Evolutionary conservation across 2,888 invertebrate species (phyloP), one percentile per base, ranked within the genome.

Genomic region (Drosophila tripunctata): DNA sequence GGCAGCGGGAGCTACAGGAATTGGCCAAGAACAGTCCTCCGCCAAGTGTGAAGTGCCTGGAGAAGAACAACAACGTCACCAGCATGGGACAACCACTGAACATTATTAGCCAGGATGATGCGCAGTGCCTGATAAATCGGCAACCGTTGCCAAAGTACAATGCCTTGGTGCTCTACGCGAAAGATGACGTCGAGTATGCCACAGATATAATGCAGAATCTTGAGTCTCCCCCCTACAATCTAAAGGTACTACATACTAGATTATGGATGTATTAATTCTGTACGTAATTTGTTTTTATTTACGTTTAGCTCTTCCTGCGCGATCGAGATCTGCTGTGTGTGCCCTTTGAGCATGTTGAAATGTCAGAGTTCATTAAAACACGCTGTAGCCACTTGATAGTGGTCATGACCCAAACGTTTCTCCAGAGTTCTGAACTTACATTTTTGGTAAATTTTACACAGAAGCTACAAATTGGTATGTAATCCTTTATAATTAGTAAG

Each of bases 361-460:
- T 96, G 6, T 93, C 95, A 55, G 93, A 93, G 75, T 92, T 97
- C 45, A 96, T 97, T 84, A 93, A 94, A 3, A 94, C 95, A 78
- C 93, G 97, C 22, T 97, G 98, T 89, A 94, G 94, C 69, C 93
- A 95, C 81, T 93, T 97, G 75, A 94, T 98, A 62, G 94, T 96
- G 0, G 93, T 98, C 56, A 92, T 96, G 73, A 96, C 97, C 0
- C 94, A 95, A 0, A 94, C 94, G 64, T 96, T 97, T 90, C 91
- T 96, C 2, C 91, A 93, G 75, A 96, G 96, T 88, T 91, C 94
- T 0, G 95, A 94, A 14, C 96, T 96, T 88, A 93, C 93, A 52
- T 98, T 96, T 91, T 95, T 96, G 83, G 93, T 95, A 10, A 95
- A 94, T 70, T 96, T 95, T 89, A 96, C 96, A 10, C 96, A 96